Evolutionary conservation across 2,888 invertebrate genomes (phyloP), one percentile per base, ranked within the genome.

Genomic region (Drosophila nr. medialis): DNA sequence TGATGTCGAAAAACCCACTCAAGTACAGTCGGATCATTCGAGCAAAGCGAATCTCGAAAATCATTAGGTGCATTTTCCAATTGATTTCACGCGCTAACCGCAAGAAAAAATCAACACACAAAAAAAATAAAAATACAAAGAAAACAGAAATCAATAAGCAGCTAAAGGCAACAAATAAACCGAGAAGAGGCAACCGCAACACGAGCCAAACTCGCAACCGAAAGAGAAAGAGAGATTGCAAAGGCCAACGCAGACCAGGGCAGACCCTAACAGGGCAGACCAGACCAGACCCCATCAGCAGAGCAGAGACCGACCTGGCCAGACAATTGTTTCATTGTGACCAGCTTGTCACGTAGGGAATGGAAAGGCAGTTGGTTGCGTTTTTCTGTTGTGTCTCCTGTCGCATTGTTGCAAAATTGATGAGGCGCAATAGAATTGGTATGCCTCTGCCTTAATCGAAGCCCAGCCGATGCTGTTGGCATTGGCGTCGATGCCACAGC

Each of bases 401-500:
- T 81, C 82, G 88, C 88, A 85, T 86, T 89, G 86, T 89, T 89
- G 88, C 86, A 80, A 75, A 78, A 86, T 89, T 89, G 86, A 89
- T 87, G 90, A 89, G 86, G 78, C 88, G 80, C 79, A 81, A 81
- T 80, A 72, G 80, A 80, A 81, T 75, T 69, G 72, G 75, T 45
- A 62, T 78, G 72, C 58, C 65, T 53, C 48, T 30, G 67, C 61
- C 64, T 53, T 64, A 72, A 45, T 29, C 38, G 59, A 40, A 64
- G 68, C 53, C 63, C 56, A 48, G 40, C 51, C 71, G 71, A 62
- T 56, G 24, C 24, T 24, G 24, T 24, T 24, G 24, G 24, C 24
- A 24, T 24, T 24, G 38, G 38, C 38, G 55, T 38, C 27, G 71
- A 56, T 62, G 62, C 63, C 49, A 70, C 60, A 38, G 27, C 56